These are phyloP conservation scores for Zaprionus tsacasi DNA, from an alignment of 1,140 invertebrate species.

Conservation along the genomic window DNA sequence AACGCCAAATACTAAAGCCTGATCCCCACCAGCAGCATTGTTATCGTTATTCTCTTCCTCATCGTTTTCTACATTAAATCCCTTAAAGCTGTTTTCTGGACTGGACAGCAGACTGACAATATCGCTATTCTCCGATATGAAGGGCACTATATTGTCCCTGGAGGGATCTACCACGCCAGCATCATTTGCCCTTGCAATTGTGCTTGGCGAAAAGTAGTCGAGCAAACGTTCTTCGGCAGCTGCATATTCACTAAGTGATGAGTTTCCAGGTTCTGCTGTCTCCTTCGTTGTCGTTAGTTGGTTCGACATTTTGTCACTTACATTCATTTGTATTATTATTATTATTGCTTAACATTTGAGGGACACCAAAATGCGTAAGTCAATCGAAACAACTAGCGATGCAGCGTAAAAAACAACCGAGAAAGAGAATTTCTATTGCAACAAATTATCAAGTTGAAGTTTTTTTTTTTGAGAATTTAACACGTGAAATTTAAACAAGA, in stretches of 20 bases:
- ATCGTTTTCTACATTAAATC: constrained; percentile 42
- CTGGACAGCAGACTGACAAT: constrained; percentile 61
- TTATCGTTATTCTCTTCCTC: background rate
- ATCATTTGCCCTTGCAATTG: background rate
- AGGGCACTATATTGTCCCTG: constrained; percentile 54
- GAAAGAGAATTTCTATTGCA: constrained; percentile 16
- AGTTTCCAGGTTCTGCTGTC: constrained; percentile 25
- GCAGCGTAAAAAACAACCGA: constrained; percentile 10
- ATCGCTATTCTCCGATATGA: constrained; percentile 63
- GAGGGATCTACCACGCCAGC: constrained; percentile 48
- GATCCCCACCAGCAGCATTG: constrained; percentile 5
- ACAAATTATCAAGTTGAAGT: constrained; percentile 32
- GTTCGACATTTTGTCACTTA: constrained; percentile 48
- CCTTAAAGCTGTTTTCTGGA: constrained; percentile 43
- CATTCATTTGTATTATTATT: background rate
- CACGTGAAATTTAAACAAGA: constrained; percentile 75
- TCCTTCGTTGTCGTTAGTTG: constrained; percentile 10
- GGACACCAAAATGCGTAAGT: constrained; percentile 12
- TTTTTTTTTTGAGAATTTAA: constrained; percentile 56
- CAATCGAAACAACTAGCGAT: constrained; percentile 7
- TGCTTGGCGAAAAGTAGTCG: constrained; percentile 55
- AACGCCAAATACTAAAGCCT: constrained; percentile 42
- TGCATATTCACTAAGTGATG: constrained; percentile 34
- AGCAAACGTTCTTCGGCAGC: constrained; percentile 62
- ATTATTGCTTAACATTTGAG: background rate